Conservation (phyloP, 1,140 invertebrate genomes). For the Physella acuta region DNA sequence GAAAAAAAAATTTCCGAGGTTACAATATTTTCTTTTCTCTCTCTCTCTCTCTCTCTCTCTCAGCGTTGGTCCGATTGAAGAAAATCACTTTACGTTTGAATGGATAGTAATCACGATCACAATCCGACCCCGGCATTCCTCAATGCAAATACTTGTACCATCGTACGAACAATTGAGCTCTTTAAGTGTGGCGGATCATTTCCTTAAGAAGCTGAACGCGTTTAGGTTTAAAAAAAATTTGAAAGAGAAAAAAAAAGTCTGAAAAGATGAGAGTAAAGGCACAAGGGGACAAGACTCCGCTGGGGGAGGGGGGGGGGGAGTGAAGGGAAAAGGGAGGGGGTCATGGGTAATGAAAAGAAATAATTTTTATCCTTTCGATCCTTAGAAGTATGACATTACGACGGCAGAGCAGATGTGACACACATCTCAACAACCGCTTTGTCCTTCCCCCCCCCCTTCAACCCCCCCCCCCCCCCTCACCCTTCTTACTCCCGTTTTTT, state of each 20-base stretch:
- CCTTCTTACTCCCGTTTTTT: background rate
- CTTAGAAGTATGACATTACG: constrained; percentile 5
- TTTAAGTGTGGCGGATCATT: constrained; percentile 2
- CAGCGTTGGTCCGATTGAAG: background rate
- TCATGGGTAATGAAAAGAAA: no score
- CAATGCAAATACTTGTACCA: constrained; percentile 6
- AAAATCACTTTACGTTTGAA: constrained; percentile 10
- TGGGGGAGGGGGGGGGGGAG: no score
- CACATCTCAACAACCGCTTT: no score
- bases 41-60: background rate
- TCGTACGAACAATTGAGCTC: constrained; percentile 7
- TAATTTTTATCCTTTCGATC: background rate
- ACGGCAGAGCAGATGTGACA: constrained; percentile 10
- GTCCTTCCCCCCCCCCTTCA: background rate
- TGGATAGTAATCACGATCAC: constrained; percentile 5
- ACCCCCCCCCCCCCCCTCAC: background rate
- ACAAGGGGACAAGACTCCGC: no score
- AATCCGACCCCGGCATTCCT: constrained; percentile 7
- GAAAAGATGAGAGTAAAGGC: no score
- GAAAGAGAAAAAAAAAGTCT: no score
- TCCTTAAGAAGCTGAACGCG: background rate
- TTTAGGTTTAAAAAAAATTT: no score
- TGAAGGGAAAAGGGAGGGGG: no score
- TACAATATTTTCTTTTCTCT: background rate
- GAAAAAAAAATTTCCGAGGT: background rate